phyloP scores from a whole-genome alignment of 2,797 vertebrate genomes.

The Podarcis siculus region DNA sequence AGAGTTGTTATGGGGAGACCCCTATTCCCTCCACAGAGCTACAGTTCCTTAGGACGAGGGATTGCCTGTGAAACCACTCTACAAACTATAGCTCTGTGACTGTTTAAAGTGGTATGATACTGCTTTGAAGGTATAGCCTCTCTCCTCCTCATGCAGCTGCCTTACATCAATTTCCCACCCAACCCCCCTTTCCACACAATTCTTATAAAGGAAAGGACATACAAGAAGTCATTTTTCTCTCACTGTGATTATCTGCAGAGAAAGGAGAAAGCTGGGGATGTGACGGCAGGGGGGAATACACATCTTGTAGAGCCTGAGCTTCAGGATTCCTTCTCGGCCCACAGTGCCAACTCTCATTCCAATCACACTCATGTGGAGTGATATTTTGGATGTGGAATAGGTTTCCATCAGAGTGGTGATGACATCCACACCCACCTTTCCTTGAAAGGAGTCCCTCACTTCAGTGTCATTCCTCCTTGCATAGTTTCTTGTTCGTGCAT shows the following conservation, averaged over 20 bases:
- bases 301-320: background rate
- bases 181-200: background rate
- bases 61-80: too few species aligned
- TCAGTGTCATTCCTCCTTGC: too few species aligned
- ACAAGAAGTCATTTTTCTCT: background rate
- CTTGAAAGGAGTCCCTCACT: background rate
- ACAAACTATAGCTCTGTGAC: too few species aligned
- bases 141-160: background rate
- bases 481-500: too few species aligned
- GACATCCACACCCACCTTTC: background rate
- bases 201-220: background rate
- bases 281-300: too few species aligned
- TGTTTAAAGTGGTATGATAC: too few species aligned
- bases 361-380: background rate
- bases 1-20: too few species aligned
- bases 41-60: too few species aligned
- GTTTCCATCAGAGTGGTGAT: background rate
- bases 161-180: background rate
- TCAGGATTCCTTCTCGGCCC: background rate
- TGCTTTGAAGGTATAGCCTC: too few species aligned
- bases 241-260: background rate
- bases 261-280: background rate
- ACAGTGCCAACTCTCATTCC: background rate
- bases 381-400: background rate
- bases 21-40: too few species aligned